Evolutionary conservation across 2,888 invertebrate species (phyloP), one percentile per base, ranked within the genome.

Genomic region (Phaonia tiefii): DNA sequence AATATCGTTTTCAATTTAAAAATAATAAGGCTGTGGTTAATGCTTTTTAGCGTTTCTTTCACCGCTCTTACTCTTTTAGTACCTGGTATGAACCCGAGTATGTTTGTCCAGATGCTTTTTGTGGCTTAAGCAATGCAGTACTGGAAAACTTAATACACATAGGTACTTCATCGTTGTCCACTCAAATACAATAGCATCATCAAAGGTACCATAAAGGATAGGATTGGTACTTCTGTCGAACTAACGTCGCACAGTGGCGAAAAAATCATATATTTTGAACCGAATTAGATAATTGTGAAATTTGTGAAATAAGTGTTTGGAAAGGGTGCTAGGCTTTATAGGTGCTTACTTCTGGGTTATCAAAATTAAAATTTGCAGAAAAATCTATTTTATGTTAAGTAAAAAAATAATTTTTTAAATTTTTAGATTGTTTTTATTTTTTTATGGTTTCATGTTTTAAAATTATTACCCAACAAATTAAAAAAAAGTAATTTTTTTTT

Each of bases 161-260:
- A 11, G 49, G 49, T 11, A n/a, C 51, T 26, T 69, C 49, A 37
- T 37, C 67, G 13, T 69, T 69, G 4, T 65, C 65, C 8, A 15
- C 22, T 13, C 51, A 46, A 46, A 69, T 69, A 69, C 25, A 26
- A n/a, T 69, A 13, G n/a, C n/a, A n/a, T n/a, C n/a, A n/a, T n/a
- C n/a, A n/a, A n/a, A n/a, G n/a, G n/a, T n/a, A n/a, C 4, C 67
- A 69, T 15, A 49, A 25, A 26, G 26, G 13, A 37, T n/a, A 51
- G 11, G 69, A 39, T n/a, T n/a, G n/a, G n/a, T n/a, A n/a, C n/a
- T n/a, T n/a, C n/a, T n/a, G n/a, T n/a, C n/a, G n/a, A n/a, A n/a
- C n/a, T n/a, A n/a, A n/a, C n/a, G n/a, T 69, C 51, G 17, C 54
- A 51, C 10, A 51, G 49, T 13, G 49, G 31, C 20, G 51, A 51